Evolutionary conservation across 30 jellyfish, hydroid and myxozoan genomes (phyloP), one percentile per base, ranked within the genome.

Genomic region (Aurelia aurita complex sp. Pacific): DNA sequence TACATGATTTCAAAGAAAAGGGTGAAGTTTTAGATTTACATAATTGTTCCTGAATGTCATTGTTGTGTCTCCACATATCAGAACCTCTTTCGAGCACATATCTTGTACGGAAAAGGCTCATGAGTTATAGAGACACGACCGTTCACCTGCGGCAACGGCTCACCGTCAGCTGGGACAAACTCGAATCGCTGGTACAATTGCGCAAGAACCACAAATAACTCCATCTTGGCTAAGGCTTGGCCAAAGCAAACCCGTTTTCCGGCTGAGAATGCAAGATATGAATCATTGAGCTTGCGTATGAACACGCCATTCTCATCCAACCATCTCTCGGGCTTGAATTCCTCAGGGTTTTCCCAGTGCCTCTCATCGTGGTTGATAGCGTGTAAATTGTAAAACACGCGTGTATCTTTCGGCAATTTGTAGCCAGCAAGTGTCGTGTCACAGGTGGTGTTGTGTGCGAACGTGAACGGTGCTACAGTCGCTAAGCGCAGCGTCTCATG

Each of bases 361-460:
- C 81, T 81, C 67, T 75, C 88, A 64, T 85, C 94, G 40, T 68
- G 88, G 65, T 85, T 88, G 11, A 85, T 62, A 43, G 88, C 82
- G 77, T 76, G 76, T 54, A 85, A 13, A 52, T 79, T 79, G 80
- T 54, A 79, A 81, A 79, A 79, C 43, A 85, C 94, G 65, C 76
- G 88, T 85, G 94, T 73, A 59, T 74, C 64, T 62, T 85, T 85
- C 40, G 94, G 88, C 46, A 85, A 34, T 17, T 62, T 57, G 65
- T 85, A 85, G 33, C 94, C 94, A 16, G 71, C 94, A 6, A 85
- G 67, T 16, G 82, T 54, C 33, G 94, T 85, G 67, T 85, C 88
- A 76, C 94, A 73, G 8, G 94, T 85, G 4, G 94, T 85, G 29
- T 76, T 63, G 63, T 85, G 94, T 10, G 94, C 88, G 4, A 85